These are phyloP conservation scores for Paraescarpia echinospica DNA, from an alignment of 1,140 invertebrate genomes.

Conservation along the genomic window DNA sequence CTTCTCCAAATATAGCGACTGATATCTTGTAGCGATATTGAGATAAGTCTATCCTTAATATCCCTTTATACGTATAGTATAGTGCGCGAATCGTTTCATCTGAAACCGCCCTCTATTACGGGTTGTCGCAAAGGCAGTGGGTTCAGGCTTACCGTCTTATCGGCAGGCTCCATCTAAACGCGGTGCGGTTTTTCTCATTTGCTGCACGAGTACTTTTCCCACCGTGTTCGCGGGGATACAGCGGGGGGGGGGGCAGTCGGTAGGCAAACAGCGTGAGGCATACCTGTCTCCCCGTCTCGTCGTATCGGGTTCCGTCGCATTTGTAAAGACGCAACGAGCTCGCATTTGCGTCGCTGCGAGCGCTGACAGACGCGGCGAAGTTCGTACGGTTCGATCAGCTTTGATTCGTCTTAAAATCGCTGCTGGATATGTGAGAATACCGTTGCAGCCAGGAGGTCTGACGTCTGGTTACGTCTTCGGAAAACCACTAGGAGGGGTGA, in stretches of 20 bases:
- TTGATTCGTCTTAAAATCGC: background rate
- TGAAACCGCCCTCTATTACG: background rate
- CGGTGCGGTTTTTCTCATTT: background rate
- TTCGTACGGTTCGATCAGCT: background rate
- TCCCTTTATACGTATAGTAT: background rate
- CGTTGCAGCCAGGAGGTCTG: background rate
- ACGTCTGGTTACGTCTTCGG: background rate
- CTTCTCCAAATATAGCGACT: background rate
- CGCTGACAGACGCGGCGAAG: background rate
- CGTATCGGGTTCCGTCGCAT: background rate
- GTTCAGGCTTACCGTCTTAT: background rate
- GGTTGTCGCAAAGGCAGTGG: background rate
- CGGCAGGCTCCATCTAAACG: background rate
- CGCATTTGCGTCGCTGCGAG: background rate
- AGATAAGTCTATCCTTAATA: background rate
- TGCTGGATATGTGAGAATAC: background rate
- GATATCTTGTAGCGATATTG: background rate
- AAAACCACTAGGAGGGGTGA: background rate
- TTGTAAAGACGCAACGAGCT: background rate
- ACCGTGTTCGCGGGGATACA: background rate
- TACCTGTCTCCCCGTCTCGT: background rate
- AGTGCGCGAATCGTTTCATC: background rate
- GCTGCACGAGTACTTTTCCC: background rate
- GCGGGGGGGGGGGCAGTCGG: background rate
- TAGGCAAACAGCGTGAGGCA: background rate